A percentile compares a stretch with the other conserved stretches of the same genome.
Evolutionary conservation across 2,888 invertebrate genomes (phyloP).

Genomic region (Nomada hirtipes): DNA sequence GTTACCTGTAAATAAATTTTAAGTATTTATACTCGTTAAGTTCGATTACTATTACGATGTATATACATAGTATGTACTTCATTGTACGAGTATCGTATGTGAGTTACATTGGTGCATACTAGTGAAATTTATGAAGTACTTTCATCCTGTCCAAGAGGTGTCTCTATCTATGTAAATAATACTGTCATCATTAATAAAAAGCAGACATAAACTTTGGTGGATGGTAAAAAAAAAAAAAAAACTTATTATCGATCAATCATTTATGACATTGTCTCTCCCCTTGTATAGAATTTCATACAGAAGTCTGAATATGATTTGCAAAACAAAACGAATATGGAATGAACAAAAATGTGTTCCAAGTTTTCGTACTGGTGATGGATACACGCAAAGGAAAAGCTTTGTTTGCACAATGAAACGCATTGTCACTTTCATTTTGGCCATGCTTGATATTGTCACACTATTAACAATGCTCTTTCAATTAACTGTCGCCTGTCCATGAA

Average conservation of each 20-base stretch:
- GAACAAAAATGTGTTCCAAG: conserved; percentile 48
- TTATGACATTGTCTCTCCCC: conserved; percentile 79
- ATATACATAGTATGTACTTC: conserved; percentile 32
- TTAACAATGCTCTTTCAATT: conserved; percentile 74
- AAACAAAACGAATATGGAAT: conserved; percentile 38
- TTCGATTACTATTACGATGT: conserved; percentile 18
- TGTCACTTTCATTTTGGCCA: conserved; percentile 75
- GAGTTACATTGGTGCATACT: conserved; percentile 36
- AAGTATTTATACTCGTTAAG: conserved; percentile 24
- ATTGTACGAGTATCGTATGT: conserved; percentile 34
- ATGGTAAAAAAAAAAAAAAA: conserved; percentile 69
- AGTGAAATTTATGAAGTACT: conserved; percentile 21
- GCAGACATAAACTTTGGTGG: conserved; percentile 71
- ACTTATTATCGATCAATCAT: conserved; percentile 55
- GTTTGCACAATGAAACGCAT: conserved; percentile 77
- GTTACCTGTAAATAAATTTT: not conserved
- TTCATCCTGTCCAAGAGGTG: conserved; percentile 77
- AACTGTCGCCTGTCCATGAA: conserved; percentile 65
- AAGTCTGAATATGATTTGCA: conserved; percentile 46
- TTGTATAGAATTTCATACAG: conserved; percentile 59
- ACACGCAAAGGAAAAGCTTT: conserved; percentile 72
- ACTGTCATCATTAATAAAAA: conserved; percentile 60
- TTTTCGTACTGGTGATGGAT: conserved; percentile 79
- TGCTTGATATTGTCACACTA: conserved; percentile 76
- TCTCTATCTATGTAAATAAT: conserved; percentile 72